Evolutionary conservation across 2,888 invertebrate genomes (phyloP).

Genomic region (Trypoxylon attenuatum): DNA sequence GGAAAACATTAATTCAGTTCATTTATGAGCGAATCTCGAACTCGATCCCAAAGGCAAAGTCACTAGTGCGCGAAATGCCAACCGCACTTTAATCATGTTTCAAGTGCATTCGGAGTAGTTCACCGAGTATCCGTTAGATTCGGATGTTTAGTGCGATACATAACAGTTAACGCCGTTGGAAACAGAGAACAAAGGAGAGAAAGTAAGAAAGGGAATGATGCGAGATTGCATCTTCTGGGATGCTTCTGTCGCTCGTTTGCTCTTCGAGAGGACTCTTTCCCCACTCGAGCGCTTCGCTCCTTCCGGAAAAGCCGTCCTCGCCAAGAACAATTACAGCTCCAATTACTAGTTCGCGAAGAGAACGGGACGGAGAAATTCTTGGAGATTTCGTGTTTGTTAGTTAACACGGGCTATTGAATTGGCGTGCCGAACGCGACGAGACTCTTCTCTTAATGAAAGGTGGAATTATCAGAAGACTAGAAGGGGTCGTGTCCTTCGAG

Average conservation of each 20-base stretch:
- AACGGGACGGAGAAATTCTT: too few species aligned
- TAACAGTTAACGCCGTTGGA: background rate
- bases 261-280: background rate
- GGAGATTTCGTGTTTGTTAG: too few species aligned
- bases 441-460: too few species aligned
- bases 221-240: background rate
- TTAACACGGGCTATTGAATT: too few species aligned
- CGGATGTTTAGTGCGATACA: background rate
- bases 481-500: too few species aligned
- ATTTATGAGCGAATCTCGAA: slow-evolving; percentile 19
- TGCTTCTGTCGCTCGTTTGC: background rate
- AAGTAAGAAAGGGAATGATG: too few species aligned
- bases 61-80: slow-evolving; percentile 29
- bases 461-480: too few species aligned
- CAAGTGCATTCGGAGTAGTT: slow-evolving; percentile 25
- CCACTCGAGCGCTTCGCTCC: too few species aligned
- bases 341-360: too few species aligned
- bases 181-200: too few species aligned
- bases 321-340: too few species aligned
- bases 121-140: slow-evolving; percentile 18
- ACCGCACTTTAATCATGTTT: slow-evolving; percentile 38
- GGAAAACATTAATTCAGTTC: slow-evolving; percentile 30
- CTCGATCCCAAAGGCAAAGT: slow-evolving; percentile 7
- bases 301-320: too few species aligned
- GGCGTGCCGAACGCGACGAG: background rate